Evolutionary conservation across 2,888 invertebrate species (phyloP).

Genomic region (Drosophila formosana): DNA sequence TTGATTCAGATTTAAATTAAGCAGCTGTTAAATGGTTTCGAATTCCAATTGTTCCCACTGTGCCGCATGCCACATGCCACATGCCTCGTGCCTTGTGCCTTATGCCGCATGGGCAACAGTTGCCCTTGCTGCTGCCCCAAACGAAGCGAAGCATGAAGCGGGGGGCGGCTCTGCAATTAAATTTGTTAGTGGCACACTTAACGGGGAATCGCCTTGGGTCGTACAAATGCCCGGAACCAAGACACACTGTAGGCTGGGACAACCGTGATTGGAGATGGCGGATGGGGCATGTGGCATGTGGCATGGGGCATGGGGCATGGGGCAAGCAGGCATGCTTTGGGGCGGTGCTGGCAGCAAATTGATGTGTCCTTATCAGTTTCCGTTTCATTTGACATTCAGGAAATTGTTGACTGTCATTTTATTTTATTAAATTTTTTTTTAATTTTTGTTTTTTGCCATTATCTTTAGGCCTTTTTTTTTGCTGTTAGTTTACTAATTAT

Average conservation of each 20-base stretch:
- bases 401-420: constrained; percentile 38
- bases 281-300: background rate
- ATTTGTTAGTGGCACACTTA: constrained; percentile 54
- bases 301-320: constrained; percentile 14
- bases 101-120: constrained; percentile 6
- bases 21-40: background rate
- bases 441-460: background rate
- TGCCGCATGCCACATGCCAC: background rate
- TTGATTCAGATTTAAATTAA: background rate
- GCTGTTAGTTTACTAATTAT: constrained; percentile 25
- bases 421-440: constrained; percentile 4
- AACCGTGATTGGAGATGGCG: background rate
- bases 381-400: constrained; percentile 51
- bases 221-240: constrained; percentile 30
- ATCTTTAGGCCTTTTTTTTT: background rate
- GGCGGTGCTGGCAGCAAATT: constrained; percentile 37
- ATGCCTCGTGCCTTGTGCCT: too few species aligned
- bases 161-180: constrained; percentile 49
- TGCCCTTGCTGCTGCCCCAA: constrained; percentile 1
- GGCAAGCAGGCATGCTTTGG: background rate
- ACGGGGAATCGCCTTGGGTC: constrained; percentile 38
- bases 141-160: background rate
- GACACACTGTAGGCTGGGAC: constrained; percentile 2
- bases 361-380: constrained; percentile 63
- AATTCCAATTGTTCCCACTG: background rate